phyloP scores from a whole-genome alignment of 2,113 vertebrate genomes.

The Oncorhynchus tshawytscha region DNA sequence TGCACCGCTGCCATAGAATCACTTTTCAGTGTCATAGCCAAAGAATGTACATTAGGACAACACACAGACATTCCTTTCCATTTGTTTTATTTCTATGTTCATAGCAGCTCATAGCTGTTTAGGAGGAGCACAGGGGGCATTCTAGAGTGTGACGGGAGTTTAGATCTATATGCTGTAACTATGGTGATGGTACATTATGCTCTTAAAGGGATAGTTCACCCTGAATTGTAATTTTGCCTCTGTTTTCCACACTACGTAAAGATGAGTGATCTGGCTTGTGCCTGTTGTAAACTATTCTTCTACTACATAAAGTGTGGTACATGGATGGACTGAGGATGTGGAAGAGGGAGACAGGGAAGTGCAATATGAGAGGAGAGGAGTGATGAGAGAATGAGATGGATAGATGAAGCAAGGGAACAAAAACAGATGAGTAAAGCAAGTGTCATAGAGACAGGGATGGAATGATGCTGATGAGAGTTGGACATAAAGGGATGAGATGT shows the following conservation, averaged over 20 bases:
- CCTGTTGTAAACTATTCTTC: constrained; percentile 10
- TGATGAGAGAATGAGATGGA: constrained; percentile 17
- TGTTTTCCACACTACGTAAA: not conserved
- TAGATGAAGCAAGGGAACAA: constrained; percentile 1
- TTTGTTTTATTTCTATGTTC: not conserved
- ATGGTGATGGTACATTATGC: not conserved
- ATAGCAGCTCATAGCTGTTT: not conserved
- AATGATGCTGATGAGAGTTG: too few species aligned
- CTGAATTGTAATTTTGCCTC: not conserved
- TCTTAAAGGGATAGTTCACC: not conserved
- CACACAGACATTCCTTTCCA: not conserved
- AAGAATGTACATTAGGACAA: not conserved
- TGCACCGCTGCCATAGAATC: not conserved
- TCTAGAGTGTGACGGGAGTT: not conserved
- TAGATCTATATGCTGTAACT: not conserved
- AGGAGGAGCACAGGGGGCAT: not conserved
- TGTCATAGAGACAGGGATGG: not conserved
- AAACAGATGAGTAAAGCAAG: not conserved
- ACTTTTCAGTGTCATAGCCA: not conserved
- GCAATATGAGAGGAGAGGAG: constrained; percentile 56
- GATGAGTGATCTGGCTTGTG: not conserved
- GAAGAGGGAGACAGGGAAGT: constrained; percentile 48
- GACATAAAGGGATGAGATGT: too few species aligned
- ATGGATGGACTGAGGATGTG: constrained; percentile 28
- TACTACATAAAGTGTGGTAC: constrained; percentile 20